Base-by-base conservation (phyloP, 2,113 vertebrate genomes). In the Australoheros scitulus region DNA sequence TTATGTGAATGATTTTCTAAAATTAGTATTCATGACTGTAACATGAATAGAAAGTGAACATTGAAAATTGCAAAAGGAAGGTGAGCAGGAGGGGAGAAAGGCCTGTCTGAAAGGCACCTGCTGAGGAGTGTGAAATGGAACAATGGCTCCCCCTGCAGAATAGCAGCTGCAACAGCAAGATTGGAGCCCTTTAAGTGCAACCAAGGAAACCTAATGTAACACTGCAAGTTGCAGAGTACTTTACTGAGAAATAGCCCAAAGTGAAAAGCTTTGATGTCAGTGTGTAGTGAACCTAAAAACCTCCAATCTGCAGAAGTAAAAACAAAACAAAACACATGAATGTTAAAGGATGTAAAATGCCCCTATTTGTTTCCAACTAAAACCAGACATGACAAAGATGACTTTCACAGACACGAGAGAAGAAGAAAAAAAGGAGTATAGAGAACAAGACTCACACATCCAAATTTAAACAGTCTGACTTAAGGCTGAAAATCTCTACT, bases 81-180 rank as follows among this genome's bases (percentile, higher is more conserved):
- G 58, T 50, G 32, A 76, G 17, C 59, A 11, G 61, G 34, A 61
- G 8, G 15, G 24, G 34, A 58, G 43, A 29, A 60, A 77, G 56
- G 36, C n/a, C 14, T 0, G 11, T 34, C n/a, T 29, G 6, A 5
- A 8, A 26, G 24, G 24, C 24, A 26, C 24, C 52, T 22, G 32
- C 55, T 64, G 36, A 6, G 59, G 50, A 55, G 41, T 9, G 57
- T 88, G 63, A 63, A 80, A 72, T 93, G 57, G 91, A 91, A 86
- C 88, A 88, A 92, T 90, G 82, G 89, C 91, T 38, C 94, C 92
- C 92, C 92, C 94, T 94, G 85, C 84, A 89, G 93, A 24, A n/a
- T 26, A 6, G 9, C 14, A 76, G 17, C 11, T 11, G 57, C 3
- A 87, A 58, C 72, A 60, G 50, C 26, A 26, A 52, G 13, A 58